These are phyloP conservation scores for Micronycteris hirsuta DNA, from an alignment of 2,113 vertebrate genomes.

Conservation along the genomic window DNA sequence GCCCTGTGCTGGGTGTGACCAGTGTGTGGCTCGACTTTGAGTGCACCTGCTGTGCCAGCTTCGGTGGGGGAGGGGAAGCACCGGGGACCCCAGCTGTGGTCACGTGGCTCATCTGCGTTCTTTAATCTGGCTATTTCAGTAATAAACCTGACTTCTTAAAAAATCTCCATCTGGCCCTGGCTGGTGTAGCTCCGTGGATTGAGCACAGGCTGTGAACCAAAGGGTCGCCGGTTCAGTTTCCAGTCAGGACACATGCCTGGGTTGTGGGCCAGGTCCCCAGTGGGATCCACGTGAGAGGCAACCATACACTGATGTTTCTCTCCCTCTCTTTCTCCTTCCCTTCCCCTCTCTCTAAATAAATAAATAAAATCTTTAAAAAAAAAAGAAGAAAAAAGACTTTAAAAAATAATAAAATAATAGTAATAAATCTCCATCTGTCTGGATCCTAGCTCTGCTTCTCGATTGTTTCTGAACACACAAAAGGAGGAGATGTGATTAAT, in stretches of 20 bases:
- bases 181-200: no score
- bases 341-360: no score
- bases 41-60: neutral
- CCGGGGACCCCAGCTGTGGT: neutral
- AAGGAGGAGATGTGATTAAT: neutral
- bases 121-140: neutral
- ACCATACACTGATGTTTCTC: no score
- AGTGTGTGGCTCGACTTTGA: neutral
- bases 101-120: neutral
- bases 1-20: neutral
- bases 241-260: no score
- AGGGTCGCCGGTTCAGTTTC: no score
- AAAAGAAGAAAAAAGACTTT: no score
- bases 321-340: no score
- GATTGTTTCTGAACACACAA: neutral
- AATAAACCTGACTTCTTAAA: neutral
- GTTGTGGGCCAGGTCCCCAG: no score
- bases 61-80: neutral
- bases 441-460: neutral
- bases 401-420: no score
- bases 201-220: no score
- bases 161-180: neutral
- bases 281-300: no score
- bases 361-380: no score
- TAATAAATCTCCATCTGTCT: neutral